These are phyloP conservation scores for Antechinus flavipes DNA, from an alignment of 2,113 vertebrate genomes.

Conservation along the genomic window DNA sequence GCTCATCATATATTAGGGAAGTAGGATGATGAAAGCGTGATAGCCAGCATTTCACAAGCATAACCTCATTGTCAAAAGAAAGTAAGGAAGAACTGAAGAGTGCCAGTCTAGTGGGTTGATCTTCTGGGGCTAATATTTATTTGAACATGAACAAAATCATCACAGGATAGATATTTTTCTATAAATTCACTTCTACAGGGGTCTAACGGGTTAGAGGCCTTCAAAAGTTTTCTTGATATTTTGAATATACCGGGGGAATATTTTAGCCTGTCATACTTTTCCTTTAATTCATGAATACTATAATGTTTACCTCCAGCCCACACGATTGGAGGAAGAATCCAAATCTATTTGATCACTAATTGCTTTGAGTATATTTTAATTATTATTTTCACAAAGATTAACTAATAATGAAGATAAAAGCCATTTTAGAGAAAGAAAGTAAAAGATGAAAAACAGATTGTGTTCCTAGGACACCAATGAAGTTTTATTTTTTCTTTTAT, in stretches of 20 bases:
- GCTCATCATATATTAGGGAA: background rate
- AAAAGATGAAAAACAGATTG: constrained; percentile 50
- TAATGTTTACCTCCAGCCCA: background rate
- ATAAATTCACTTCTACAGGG: background rate
- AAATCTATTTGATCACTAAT: background rate
- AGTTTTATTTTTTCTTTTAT: constrained; percentile 40
- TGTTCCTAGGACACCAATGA: constrained; percentile 11
- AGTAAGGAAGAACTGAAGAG: background rate
- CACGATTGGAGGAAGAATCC: background rate
- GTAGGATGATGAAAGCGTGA: background rate
- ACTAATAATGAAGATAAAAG: constrained; percentile 13
- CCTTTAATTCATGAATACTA: background rate
- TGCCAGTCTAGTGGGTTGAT: background rate
- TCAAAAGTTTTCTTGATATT: background rate
- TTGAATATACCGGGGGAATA: background rate
- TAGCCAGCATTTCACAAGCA: background rate
- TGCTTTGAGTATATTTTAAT: constrained; percentile 42
- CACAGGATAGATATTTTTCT: background rate
- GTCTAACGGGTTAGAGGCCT: background rate
- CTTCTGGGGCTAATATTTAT: background rate
- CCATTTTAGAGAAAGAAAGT: constrained; percentile 28
- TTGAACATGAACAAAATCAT: background rate
- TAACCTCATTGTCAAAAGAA: background rate
- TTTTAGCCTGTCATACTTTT: background rate
- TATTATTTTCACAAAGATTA: constrained; percentile 33